Conservation (phyloP, 2,888 invertebrate genomes). For the Acleris sparsana region DNA sequence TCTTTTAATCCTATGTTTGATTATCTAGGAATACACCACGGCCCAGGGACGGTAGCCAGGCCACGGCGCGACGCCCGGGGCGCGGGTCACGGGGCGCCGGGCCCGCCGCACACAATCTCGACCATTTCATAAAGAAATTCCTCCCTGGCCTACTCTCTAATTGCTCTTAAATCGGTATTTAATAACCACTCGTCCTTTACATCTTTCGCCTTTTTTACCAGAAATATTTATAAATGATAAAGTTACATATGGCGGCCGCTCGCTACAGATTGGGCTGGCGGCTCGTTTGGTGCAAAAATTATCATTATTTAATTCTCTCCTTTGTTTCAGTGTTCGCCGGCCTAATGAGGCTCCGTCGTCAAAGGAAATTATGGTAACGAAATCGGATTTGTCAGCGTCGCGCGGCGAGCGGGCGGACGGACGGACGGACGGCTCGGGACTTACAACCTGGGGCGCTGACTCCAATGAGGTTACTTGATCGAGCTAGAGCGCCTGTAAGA, state of each 20-base stretch:
- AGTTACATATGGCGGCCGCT: neutral
- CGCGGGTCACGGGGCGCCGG: too few relatives aligned
- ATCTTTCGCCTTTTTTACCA: constrained; percentile 1
- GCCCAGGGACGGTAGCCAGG: too few relatives aligned
- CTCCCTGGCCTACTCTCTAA: constrained; percentile 1
- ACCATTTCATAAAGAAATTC: constrained; percentile 14
- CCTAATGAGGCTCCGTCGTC: constrained; percentile 8
- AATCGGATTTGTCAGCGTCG: neutral
- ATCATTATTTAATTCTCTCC: constrained; percentile 16
- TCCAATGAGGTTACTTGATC: too few relatives aligned
- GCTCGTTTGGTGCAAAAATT: constrained; percentile 9
- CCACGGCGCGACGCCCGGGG: too few relatives aligned
- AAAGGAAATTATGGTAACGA: constrained; percentile 4
- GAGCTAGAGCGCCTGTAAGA: too few relatives aligned
- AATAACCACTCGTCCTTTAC: constrained; percentile 13
- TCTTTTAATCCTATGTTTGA: too few relatives aligned
- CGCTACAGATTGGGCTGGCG: neutral
- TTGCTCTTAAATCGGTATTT: constrained; percentile 17
- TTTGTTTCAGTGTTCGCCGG: constrained; percentile 3
- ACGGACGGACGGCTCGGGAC: neutral
- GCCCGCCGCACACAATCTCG: neutral
- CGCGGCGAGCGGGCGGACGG: neutral
- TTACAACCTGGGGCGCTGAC: too few relatives aligned
- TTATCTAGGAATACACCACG: too few relatives aligned
- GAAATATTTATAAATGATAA: constrained; percentile 12